These are phyloP conservation scores for Drosophila atripex DNA, from an alignment of 2,888 invertebrate genomes.

Conservation along the genomic window DNA sequence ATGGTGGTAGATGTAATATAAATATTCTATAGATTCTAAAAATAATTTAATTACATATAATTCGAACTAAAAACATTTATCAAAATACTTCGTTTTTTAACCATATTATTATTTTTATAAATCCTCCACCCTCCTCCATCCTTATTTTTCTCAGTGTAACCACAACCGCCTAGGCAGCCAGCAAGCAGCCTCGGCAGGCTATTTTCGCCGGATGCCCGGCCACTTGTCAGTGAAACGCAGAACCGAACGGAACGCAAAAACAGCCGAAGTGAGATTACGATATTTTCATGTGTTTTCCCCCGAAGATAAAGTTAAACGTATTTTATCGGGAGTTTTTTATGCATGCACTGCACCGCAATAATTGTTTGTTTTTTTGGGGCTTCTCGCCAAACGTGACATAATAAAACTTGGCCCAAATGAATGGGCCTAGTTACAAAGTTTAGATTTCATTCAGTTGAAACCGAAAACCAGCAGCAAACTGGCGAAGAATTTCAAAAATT, in stretches of 20 bases:
- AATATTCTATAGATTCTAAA: too few species aligned
- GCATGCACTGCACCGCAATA: not conserved
- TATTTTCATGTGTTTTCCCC: not conserved
- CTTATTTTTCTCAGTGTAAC: not conserved
- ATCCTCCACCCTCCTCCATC: too few species aligned
- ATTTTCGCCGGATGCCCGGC: slow-evolving; percentile 26
- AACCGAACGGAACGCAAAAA: slow-evolving; percentile 22
- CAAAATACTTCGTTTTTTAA: too few species aligned
- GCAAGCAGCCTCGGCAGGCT: slow-evolving; percentile 20
- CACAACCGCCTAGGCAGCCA: not conserved
- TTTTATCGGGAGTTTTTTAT: not conserved
- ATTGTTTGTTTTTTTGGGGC: slow-evolving; percentile 1
- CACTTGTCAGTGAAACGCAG: slow-evolving; percentile 28
- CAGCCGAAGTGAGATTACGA: not conserved
- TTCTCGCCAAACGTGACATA: slow-evolving; percentile 22
- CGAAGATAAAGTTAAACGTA: not conserved
- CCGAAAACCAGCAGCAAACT: not conserved
- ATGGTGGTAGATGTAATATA: too few species aligned
- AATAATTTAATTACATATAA: too few species aligned
- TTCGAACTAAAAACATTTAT: too few species aligned
- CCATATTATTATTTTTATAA: too few species aligned
- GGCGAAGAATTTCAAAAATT: slow-evolving; percentile 1
- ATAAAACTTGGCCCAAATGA: slow-evolving; percentile 7
- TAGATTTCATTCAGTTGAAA: slow-evolving; percentile 1
- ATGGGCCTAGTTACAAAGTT: slow-evolving; percentile 4